phyloP scores from a whole-genome alignment of 2,797 vertebrate genomes.

The Anisognathus igniventris region DNA sequence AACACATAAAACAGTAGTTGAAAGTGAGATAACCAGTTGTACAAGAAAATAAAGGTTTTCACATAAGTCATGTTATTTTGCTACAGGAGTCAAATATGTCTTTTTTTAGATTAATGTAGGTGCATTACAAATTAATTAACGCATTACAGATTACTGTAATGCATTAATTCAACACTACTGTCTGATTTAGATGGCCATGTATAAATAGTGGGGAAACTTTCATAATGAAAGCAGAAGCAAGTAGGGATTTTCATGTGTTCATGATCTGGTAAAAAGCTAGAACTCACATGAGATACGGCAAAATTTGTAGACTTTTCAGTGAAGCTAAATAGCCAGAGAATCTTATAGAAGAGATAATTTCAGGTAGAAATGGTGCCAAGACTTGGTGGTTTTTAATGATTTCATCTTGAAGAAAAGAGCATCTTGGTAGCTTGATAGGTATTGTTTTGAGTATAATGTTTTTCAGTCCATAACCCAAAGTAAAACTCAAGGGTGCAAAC shows the following conservation, averaged over 20 bases:
- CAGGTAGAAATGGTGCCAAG: neutral
- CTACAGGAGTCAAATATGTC: neutral
- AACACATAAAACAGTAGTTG: neutral
- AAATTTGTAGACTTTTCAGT: neutral
- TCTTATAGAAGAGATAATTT: neutral
- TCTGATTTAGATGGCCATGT: neutral
- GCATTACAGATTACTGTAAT: neutral
- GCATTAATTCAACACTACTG: neutral
- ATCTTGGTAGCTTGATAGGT: neutral
- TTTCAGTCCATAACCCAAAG: neutral
- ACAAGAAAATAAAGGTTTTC: neutral
- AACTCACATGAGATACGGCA: neutral
- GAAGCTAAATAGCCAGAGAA: neutral
- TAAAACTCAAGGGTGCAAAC: neutral
- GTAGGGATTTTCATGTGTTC: neutral
- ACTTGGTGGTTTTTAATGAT: neutral
- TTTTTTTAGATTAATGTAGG: neutral
- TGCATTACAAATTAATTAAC: neutral
- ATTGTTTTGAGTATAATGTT: neutral
- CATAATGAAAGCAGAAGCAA: conserved; percentile 39
- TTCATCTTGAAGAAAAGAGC: neutral
- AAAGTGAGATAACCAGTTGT: neutral
- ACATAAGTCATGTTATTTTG: neutral
- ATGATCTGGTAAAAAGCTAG: neutral
- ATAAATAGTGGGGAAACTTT: neutral